phyloP scores from a whole-genome alignment of 1,140 invertebrate species.

The Berghia stephanieae region DNA sequence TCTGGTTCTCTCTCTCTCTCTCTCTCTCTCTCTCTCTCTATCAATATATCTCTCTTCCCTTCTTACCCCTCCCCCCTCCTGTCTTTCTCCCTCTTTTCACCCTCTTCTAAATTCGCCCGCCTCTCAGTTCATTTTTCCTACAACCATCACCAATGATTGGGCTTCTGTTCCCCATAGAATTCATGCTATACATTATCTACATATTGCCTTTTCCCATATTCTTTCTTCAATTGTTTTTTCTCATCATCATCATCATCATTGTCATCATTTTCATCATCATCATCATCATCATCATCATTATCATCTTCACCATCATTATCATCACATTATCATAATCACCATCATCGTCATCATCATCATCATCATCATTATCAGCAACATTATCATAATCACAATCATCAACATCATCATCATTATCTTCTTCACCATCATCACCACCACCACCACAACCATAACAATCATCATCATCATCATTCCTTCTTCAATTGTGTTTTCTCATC shows the following conservation, averaged over 20 bases:
- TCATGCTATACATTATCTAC: no score
- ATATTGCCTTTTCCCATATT: no score
- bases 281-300: constrained; percentile 32
- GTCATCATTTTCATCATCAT: constrained; percentile 3
- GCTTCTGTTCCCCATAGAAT: no score
- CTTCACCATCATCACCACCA: constrained; percentile 3
- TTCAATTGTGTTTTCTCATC: no score
- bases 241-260: constrained; percentile 34
- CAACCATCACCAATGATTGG: no score
- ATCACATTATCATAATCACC: not conserved
- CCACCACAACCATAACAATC: no score
- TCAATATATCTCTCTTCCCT: no score
- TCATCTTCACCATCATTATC: constrained; percentile 8
- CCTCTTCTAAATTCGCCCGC: not conserved
- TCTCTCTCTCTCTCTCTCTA: no score
- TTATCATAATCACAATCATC: no score
- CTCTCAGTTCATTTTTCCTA: not conserved
- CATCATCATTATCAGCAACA: not conserved
- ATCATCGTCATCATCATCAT: constrained; percentile 4
- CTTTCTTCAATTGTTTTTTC: no score
- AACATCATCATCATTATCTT: not conserved
- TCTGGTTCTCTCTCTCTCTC: not conserved
- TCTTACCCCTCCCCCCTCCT: not conserved
- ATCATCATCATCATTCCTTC: no score
- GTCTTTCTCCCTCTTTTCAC: constrained; percentile 5